A percentile compares a stretch with the other conserved stretches of the same genome.
Conservation (phyloP, 1,140 invertebrate genomes). For the Heliothis subflexa region DNA sequence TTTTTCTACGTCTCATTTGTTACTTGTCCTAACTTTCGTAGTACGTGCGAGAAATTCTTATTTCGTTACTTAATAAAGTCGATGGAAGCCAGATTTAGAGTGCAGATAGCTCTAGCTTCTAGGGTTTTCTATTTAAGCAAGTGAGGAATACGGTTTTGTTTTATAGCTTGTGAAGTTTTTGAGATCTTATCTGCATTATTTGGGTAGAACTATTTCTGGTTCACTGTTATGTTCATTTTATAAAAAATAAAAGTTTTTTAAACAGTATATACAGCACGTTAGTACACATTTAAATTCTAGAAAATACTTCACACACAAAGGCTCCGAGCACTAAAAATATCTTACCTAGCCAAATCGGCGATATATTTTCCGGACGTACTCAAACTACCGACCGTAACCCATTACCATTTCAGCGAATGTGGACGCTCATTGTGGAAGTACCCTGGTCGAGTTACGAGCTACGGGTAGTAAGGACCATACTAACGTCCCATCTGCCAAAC, state of each 20-base stretch:
- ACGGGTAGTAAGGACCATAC: constrained; percentile 22
- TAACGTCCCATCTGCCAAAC: constrained; percentile 52
- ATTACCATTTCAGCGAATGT: constrained; percentile 48
- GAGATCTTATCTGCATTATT: constrained; percentile 22
- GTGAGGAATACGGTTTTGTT: constrained; percentile 4
- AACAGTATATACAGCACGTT: background rate
- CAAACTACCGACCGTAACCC: constrained; percentile 44
- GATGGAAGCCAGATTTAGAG: constrained; percentile 52
- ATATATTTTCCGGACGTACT: constrained; percentile 41
- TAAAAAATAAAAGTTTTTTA: background rate
- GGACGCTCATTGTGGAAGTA: constrained; percentile 42
- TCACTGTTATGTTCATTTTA: background rate
- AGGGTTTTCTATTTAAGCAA: constrained; percentile 36
- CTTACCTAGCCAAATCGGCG: constrained; percentile 42
- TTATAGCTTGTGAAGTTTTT: constrained; percentile 1
- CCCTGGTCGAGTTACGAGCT: constrained; percentile 38
- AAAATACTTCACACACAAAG: constrained; percentile 35
- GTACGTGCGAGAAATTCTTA: constrained; percentile 61
- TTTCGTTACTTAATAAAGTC: constrained; percentile 54
- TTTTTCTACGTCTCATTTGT: constrained; percentile 80
- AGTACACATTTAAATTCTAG: background rate
- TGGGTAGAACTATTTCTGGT: background rate
- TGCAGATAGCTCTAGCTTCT: constrained; percentile 49
- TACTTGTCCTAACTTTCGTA: constrained; percentile 67
- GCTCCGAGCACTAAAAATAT: constrained; percentile 30